phyloP scores from a whole-genome alignment of 2,888 invertebrate species.

The Cyclophora albipunctata region DNA sequence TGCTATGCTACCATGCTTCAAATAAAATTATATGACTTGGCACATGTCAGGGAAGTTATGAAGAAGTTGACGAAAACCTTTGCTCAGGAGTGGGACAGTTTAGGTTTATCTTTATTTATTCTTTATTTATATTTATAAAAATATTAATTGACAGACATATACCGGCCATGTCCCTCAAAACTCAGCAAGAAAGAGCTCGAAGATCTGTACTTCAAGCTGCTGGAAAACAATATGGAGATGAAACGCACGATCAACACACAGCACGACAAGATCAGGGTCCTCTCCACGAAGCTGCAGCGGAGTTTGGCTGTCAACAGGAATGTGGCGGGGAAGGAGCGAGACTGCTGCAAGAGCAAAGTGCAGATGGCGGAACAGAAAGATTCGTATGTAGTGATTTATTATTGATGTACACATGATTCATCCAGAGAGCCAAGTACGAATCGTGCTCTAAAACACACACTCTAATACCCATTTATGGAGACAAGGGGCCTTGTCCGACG shows the following conservation, averaged over 20 bases:
- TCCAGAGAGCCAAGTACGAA: no score
- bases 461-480: no score
- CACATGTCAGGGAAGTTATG: no score
- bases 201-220: constrained; percentile 77
- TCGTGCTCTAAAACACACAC: no score
- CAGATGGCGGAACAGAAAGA: constrained; percentile 46
- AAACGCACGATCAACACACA: constrained; percentile 78
- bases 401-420: no score
- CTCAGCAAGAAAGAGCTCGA: constrained; percentile 78
- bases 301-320: constrained; percentile 33
- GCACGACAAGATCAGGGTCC: constrained; percentile 61
- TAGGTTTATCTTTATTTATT: no score
- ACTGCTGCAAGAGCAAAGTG: constrained; percentile 39
- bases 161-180: constrained; percentile 60
- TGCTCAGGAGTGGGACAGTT: no score
- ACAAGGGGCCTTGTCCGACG: no score
- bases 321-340: constrained; percentile 30
- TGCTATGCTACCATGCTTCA: no score
- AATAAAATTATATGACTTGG: no score
- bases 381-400: constrained; percentile 33
- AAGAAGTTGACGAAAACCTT: no score
- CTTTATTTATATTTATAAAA: no score
- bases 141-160: constrained; percentile 39
- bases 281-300: constrained; percentile 48
- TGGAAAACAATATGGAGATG: constrained; percentile 76